Base-by-base conservation (phyloP, 2,797 vertebrate species). In the Malurus splendens region DNA sequence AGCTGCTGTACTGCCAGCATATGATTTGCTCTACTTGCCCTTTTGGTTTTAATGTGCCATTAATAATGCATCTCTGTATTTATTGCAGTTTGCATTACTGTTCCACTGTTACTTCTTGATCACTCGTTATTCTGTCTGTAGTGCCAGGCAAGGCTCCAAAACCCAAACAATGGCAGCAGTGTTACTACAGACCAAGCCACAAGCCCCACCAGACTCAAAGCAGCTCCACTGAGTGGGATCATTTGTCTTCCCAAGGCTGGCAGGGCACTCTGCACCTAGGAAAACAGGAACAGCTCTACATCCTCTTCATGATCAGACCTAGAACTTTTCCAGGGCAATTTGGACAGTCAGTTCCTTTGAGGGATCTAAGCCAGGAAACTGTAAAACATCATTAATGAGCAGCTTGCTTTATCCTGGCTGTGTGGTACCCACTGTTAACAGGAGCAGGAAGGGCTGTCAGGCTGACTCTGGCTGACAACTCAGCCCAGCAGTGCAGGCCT, bases 61-160 rank as follows among this genome's bases (percentile, higher is more conserved):
- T 92, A 95, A 94, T 89, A 93, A 94, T 64, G 66, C 60, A 94
- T 33, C 82, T 59, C 51, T 39, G 66, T 75, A 76, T 89, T 86
- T 92, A 92, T 12, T 91, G 90, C 80, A 83, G 62, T 51, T 81
- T 56, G 50, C 50, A 1, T 87, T 89, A 54, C 72, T 44, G 85
- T 75, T 93, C 70, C 73, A 28, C 59, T 87, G 24, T 38, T 83
- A 81, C 87, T 83, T 83, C 89, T 89, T 64, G 62, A 90, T 90
- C 89, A 51, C 87, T 81, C 44, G 0, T 86, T 92, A 61, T 42
- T 76, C 81, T 76, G 64, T 76, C 88, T 55, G 32, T 7, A 84
- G 65, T 30, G 33, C 86, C 7, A 61, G 91, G 88, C 84, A 71
- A 33, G 61, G 82, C 84, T 93, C 91, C 94, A 94, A 74, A 72